Conservation (phyloP, 2,113 vertebrate genomes). For the Halcyon malimbica region DNA sequence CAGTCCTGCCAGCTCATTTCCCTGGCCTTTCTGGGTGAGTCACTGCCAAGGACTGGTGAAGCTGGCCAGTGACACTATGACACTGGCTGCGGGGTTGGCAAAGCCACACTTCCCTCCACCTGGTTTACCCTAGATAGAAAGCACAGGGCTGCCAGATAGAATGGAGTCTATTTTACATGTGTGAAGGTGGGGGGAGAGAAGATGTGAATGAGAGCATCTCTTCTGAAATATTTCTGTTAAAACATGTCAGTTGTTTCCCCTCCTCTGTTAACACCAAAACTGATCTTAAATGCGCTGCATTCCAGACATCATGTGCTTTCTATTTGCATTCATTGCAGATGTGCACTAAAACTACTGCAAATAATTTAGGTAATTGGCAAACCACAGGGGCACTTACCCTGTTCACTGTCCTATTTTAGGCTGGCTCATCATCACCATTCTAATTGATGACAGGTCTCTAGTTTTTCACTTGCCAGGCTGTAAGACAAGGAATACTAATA, state of each 20-base stretch:
- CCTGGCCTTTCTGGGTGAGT: background rate
- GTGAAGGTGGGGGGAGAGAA: background rate
- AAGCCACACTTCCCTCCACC: background rate
- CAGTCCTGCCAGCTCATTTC: background rate
- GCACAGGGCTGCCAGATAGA: background rate
- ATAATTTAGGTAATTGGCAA: conserved; percentile 83
- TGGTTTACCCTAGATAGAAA: background rate
- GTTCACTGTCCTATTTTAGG: conserved; percentile 77
- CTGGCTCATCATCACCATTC: conserved; percentile 76
- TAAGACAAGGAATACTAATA: conserved; percentile 78
- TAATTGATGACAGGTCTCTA: conserved; percentile 79
- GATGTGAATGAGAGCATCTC: background rate
- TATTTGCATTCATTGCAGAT: conserved; percentile 78
- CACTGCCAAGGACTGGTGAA: background rate
- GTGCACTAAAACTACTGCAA: conserved; percentile 72
- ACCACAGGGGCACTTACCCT: conserved; percentile 75
- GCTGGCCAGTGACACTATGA: background rate
- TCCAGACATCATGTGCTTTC: conserved; percentile 61
- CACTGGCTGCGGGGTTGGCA: background rate
- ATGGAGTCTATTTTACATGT: background rate
- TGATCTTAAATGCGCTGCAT: conserved; percentile 56
- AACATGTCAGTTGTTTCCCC: conserved; percentile 19
- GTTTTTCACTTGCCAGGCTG: conserved; percentile 74
- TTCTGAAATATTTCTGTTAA: background rate
- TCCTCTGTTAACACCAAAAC: conserved; percentile 37